These are phyloP conservation scores for Hemistola chrysoprasaria DNA, from an alignment of 2,888 invertebrate species.

Conservation along the genomic window DNA sequence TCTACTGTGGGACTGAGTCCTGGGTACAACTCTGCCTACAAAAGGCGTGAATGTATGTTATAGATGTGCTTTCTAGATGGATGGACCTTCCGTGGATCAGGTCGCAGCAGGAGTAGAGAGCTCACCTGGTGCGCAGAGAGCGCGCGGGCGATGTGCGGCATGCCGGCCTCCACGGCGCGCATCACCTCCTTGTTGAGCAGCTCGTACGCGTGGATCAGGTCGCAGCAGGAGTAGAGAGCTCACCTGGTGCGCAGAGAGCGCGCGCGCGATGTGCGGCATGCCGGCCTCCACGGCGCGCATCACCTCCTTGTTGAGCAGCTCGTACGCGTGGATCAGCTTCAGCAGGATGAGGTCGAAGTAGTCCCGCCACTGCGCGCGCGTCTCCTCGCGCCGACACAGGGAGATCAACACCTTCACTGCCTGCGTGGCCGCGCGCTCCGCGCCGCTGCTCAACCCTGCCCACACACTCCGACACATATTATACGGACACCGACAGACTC, in stretches of 20 bases:
- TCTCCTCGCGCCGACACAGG: conserved; percentile 89
- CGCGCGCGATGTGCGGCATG: conserved; percentile 87
- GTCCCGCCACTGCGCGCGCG: conserved; percentile 90
- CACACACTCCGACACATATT: too few relatives aligned
- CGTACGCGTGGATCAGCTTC: conserved; percentile 94
- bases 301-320: conserved; percentile 86
- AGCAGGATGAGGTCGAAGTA: conserved; percentile 96
- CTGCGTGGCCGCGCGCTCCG: conserved; percentile 86
- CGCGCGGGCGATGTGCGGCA: conserved; percentile 87
- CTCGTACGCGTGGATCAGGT: too few relatives aligned
- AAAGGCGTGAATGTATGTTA: too few relatives aligned
- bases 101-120: background rate
- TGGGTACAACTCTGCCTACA: too few relatives aligned
- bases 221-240: background rate
- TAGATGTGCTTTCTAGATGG: too few relatives aligned
- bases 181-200: conserved; percentile 86
- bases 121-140: conserved; percentile 89
- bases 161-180: conserved; percentile 92
- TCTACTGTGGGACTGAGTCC: too few relatives aligned
- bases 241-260: conserved; percentile 89
- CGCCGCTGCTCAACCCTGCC: conserved; percentile 61
- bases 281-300: conserved; percentile 94
- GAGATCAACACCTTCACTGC: conserved; percentile 92
- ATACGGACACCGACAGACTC: too few relatives aligned
- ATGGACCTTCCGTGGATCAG: too few relatives aligned